Evolutionary conservation across 2,797 vertebrate genomes (phyloP).

Genomic region (Chromobotia macracanthus): DNA sequence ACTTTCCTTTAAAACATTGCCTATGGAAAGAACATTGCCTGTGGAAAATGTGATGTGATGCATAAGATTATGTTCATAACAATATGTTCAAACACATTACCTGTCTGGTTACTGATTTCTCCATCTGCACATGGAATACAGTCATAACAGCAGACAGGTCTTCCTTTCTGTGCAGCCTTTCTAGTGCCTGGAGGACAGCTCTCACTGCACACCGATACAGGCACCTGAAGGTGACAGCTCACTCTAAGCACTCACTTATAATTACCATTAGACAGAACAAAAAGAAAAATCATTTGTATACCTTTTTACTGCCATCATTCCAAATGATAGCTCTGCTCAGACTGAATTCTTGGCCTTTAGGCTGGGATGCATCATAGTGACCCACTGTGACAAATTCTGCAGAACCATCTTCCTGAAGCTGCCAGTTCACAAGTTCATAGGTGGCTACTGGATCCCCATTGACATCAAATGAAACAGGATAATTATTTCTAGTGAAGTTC

Average conservation of each 20-base stretch:
- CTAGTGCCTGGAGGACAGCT: slow-evolving; percentile 69
- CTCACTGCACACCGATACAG: slow-evolving; percentile 64
- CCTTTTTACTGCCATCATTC: slow-evolving; percentile 63
- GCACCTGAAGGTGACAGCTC: slow-evolving; percentile 61
- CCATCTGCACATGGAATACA: too few species aligned
- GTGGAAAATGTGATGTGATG: too few species aligned
- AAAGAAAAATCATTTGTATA: too few species aligned
- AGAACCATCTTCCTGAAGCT: slow-evolving; percentile 58
- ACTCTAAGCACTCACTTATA: neutral
- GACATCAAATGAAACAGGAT: slow-evolving; percentile 74
- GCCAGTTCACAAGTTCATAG: slow-evolving; percentile 79
- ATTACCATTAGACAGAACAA: too few species aligned
- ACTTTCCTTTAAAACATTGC: too few species aligned
- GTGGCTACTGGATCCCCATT: slow-evolving; percentile 74
- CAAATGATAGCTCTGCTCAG: slow-evolving; percentile 67
- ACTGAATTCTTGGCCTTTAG: slow-evolving; percentile 63
- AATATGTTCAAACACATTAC: slow-evolving; percentile 36
- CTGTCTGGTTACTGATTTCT: slow-evolving; percentile 72
- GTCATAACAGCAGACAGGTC: too few species aligned
- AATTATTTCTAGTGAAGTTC: slow-evolving; percentile 66
- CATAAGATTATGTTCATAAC: neutral
- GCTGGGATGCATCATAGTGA: slow-evolving; percentile 68
- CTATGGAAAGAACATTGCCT: too few species aligned
- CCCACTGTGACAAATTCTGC: slow-evolving; percentile 70
- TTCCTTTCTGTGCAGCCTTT: too few species aligned